Evolutionary conservation across 2,113 vertebrate genomes (phyloP).

Genomic region (Calyptommatus sinebrachiatus): DNA sequence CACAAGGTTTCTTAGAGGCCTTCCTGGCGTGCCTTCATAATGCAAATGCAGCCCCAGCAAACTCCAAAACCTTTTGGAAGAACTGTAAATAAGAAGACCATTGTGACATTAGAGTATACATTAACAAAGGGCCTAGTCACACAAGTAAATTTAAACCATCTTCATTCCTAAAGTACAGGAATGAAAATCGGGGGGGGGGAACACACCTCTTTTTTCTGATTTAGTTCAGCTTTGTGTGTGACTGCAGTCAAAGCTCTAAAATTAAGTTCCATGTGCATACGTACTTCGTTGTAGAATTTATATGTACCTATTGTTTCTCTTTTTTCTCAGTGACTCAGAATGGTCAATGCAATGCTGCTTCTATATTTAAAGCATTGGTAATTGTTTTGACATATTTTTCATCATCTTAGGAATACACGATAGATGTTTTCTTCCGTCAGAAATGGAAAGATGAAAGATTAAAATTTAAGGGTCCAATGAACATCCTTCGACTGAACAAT

Average conservation of each 20-base stretch:
- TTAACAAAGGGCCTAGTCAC: neutral
- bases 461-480: conserved; percentile 95
- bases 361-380: conserved; percentile 6
- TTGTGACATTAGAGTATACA: neutral
- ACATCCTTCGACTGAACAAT: conserved; percentile 94
- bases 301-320: neutral
- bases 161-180: too few relatives aligned
- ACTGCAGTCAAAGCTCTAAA: neutral
- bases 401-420: conserved; percentile 90
- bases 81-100: neutral
- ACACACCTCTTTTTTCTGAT: too few relatives aligned
- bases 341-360: neutral
- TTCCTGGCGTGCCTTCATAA: too few relatives aligned
- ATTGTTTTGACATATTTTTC: conserved; percentile 24
- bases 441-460: conserved; percentile 96
- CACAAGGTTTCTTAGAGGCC: too few relatives aligned
- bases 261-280: neutral
- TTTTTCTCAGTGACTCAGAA: conserved; percentile 10
- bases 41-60: neutral
- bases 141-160: too few relatives aligned
- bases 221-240: too few relatives aligned
- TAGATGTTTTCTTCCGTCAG: conserved; percentile 98
- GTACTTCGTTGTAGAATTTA: neutral
- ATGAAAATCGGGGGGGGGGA: too few relatives aligned
- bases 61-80: neutral